Conservation (phyloP, 2,113 vertebrate genomes). For the Xenopus tropicalis region UCB_Xtro_10.0 CM004451.2:33961501-33962000, state of each 20-base stretch:
- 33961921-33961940: slow-evolving; percentile 3
- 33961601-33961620: too few species aligned
- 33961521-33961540: slow-evolving; percentile 91
- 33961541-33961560: slow-evolving; percentile 96
- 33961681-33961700: too few species aligned
- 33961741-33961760: slow-evolving; percentile 23
- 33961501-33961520: slow-evolving; percentile 92
- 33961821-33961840: background rate
- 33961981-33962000: background rate
- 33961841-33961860: slow-evolving; percentile 22
- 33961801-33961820: background rate
- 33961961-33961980: slow-evolving; percentile 4
- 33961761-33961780: slow-evolving; percentile 1
- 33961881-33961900: slow-evolving; percentile 3
- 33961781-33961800: background rate
- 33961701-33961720: too few species aligned
- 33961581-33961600: background rate
- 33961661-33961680: too few species aligned
- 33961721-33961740: too few species aligned
- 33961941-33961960: slow-evolving; percentile 4
- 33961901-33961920: background rate
- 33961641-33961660: too few species aligned
- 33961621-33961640: too few species aligned
- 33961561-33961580: too few species aligned
- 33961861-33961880: slow-evolving; percentile 27